Evolutionary conservation across 2,797 vertebrate genomes (phyloP).

Genomic region (Furcifer pardalis): DNA sequence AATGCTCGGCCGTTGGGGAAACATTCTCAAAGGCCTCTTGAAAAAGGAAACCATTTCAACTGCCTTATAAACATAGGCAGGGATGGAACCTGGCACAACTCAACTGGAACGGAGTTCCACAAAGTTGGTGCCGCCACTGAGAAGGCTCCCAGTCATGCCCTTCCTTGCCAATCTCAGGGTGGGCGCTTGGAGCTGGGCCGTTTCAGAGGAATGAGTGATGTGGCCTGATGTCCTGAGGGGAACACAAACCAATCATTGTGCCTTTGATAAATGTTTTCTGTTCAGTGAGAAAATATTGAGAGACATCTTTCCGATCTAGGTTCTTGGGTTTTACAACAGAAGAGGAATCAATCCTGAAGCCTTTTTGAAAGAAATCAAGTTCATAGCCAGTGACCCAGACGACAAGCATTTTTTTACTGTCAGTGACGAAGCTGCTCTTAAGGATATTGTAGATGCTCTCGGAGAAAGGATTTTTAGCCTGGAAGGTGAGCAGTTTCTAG

Average conservation of each 20-base stretch:
- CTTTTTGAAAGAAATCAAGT: conserved; percentile 95
- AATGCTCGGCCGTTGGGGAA: too few relatives aligned
- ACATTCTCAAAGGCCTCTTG: too few relatives aligned
- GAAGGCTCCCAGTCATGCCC: too few relatives aligned
- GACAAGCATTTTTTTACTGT: conserved; percentile 99
- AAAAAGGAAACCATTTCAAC: too few relatives aligned
- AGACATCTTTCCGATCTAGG: conserved; percentile 66
- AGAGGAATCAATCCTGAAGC: conserved; percentile 95
- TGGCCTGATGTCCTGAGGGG: too few relatives aligned
- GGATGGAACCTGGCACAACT: too few relatives aligned
- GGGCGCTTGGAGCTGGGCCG: too few relatives aligned
- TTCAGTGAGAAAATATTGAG: accelerated
- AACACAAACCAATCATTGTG: neutral
- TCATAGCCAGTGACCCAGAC: conserved; percentile 95
- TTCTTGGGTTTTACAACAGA: conserved; percentile 96
- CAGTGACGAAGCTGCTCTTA: conserved; percentile 93
- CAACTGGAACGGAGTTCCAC: too few relatives aligned
- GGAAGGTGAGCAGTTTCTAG: conserved; percentile 78
- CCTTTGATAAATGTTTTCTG: neutral
- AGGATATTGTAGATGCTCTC: conserved; percentile 96
- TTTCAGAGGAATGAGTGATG: too few relatives aligned
- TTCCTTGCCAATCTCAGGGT: too few relatives aligned
- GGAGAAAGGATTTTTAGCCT: conserved; percentile 98
- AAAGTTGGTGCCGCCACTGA: too few relatives aligned
- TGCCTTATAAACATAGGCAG: too few relatives aligned